Evolutionary conservation across 2,113 vertebrate genomes (phyloP).

Genomic region (Potamarius usumacintae): DNA sequence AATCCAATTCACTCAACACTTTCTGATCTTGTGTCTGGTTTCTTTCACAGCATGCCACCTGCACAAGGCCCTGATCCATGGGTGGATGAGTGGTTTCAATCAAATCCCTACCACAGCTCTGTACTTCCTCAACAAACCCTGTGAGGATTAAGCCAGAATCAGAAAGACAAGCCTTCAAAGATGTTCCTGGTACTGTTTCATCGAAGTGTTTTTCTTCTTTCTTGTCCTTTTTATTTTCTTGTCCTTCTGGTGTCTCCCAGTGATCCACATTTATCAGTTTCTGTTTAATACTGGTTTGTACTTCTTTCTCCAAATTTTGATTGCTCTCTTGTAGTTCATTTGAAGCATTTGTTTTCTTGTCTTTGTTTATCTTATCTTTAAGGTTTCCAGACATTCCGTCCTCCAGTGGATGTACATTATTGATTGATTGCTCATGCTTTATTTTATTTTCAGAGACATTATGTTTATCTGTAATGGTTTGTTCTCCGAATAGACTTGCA

Average conservation of each 20-base stretch:
- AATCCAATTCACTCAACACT: conserved; percentile 54
- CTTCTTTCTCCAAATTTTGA: conserved; percentile 45
- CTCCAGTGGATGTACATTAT: not conserved
- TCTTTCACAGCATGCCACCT: conserved; percentile 47
- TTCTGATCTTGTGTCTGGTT: conserved; percentile 40
- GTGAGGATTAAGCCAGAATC: conserved; percentile 36
- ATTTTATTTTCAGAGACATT: conserved; percentile 27
- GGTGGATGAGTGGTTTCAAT: conserved; percentile 43
- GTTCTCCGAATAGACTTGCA: not conserved
- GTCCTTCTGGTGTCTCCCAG: conserved; percentile 15
- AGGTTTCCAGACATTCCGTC: not conserved
- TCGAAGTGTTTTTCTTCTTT: conserved; percentile 43
- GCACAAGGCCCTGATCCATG: conserved; percentile 47
- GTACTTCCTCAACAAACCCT: conserved; percentile 37
- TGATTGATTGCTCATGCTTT: not conserved
- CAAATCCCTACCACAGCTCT: conserved; percentile 30
- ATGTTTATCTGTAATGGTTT: not conserved
- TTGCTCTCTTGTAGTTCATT: conserved; percentile 40
- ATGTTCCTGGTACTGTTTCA: conserved; percentile 34
- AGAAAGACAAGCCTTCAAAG: conserved; percentile 34
- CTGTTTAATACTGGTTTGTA: conserved; percentile 30
- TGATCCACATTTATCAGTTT: conserved; percentile 44
- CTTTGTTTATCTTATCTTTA: conserved; percentile 5
- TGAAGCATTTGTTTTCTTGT: not conserved
- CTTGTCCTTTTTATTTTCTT: conserved; percentile 18